Evolutionary conservation across 23 tunicate genomes (phyloP), one percentile per base, ranked within the genome.

Genomic region (Styela clava): DNA sequence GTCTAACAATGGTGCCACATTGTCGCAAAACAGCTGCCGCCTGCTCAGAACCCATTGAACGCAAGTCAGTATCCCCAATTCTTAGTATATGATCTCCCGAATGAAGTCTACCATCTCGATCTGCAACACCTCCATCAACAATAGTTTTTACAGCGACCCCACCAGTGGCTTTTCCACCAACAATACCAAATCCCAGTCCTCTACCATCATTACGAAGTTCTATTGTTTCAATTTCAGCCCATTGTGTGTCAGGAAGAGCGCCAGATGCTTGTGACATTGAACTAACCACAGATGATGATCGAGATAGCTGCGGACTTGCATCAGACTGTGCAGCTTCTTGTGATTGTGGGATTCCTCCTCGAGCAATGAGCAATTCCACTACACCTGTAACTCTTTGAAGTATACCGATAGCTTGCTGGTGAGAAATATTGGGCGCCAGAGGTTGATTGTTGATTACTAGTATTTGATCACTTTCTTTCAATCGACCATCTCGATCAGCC

Each of bases 161-260:
- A 33, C 94, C 98, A 62, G 94, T 94, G 3, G 98, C 86, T 34
- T 74, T 63, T 22, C 98, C 98, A 2, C 94, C 94, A 16, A 94
- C 98, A 62, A 94, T 94, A 3, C 98, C 98, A 62, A 94, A 94
- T 16, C 98, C 98, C 25, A 94, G 73, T 7, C 98, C 98, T 1
- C 85, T 86, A 0, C 98, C 98, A 64, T 85, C 90, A 65, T 89
- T 94, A 31, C 44, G 78, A 2, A 94, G 37, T 34, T 88, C 95
- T 1, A 94, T 85, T 2, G 94, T 94, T 61, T 94, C 99, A 51
- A 86, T 84, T 61, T 94, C 88, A 25, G 95, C 83, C 99, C 99
- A 94, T 34, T 82, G 65, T 24, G 86, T 88, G 70, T 88, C 90
- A 63, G 83, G 87, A 20, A 83, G 89, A 27, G 65, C 63, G 33